These are phyloP conservation scores for Drosophila neocordata DNA, from an alignment of 1,140 invertebrate genomes.

Conservation along the genomic window DNA sequence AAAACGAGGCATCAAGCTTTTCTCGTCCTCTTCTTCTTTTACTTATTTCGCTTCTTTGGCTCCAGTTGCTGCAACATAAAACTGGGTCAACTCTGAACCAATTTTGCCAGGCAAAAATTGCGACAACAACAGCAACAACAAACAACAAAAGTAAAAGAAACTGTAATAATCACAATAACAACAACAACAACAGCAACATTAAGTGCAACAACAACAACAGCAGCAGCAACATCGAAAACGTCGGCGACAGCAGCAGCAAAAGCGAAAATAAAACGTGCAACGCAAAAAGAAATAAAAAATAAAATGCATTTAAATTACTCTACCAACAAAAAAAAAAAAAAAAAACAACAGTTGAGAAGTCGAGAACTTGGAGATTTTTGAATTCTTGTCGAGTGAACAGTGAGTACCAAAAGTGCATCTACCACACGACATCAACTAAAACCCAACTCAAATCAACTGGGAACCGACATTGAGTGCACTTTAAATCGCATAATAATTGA, in stretches of 20 bases:
- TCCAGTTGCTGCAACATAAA: slow-evolving; percentile 24
- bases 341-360: not conserved
- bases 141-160: slow-evolving; percentile 21
- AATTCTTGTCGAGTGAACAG: slow-evolving; percentile 37
- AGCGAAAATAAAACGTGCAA: slow-evolving; percentile 31
- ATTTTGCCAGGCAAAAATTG: slow-evolving; percentile 54
- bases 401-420: slow-evolving; percentile 47
- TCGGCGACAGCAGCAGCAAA: slow-evolving; percentile 6
- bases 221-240: not conserved
- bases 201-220: not conserved
- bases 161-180: slow-evolving; percentile 19
- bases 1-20: slow-evolving; percentile 43
- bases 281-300: slow-evolving; percentile 22
- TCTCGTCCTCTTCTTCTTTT: slow-evolving; percentile 13
- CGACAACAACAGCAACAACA: too few species aligned
- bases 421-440: slow-evolving; percentile 11
- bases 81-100: slow-evolving; percentile 54
- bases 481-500: slow-evolving; percentile 79
- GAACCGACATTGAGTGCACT: slow-evolving; percentile 52
- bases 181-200: slow-evolving; percentile 2
- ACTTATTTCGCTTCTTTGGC: slow-evolving; percentile 7
- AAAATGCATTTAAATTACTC: slow-evolving; percentile 65
- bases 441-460: not conserved
- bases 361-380: slow-evolving; percentile 36
- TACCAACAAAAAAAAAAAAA: slow-evolving; percentile 5